Percentiles rank a stretch among this genome's conserved stretches.
phyloP scores from a whole-genome alignment of 1,140 invertebrate species.

The Schlechtendalia chinensis region DNA sequence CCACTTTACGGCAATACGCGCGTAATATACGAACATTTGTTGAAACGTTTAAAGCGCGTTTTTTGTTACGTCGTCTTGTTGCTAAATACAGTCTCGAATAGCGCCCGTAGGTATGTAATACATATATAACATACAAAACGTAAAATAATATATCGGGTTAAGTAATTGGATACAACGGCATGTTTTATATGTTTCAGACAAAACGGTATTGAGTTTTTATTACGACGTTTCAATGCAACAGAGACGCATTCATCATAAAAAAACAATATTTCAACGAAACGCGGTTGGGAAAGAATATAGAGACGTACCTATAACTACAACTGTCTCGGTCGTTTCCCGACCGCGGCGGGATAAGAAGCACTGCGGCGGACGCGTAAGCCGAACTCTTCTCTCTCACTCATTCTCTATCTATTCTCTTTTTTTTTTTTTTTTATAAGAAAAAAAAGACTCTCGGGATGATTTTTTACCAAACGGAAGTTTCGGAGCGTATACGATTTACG shows the following conservation, averaged over 20 bases:
- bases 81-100: too few species aligned
- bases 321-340: not conserved
- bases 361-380: not conserved
- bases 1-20: too few species aligned
- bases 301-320: not conserved
- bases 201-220: not conserved
- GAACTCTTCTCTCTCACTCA: not conserved
- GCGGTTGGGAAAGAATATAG: too few species aligned
- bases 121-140: too few species aligned
- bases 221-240: not conserved
- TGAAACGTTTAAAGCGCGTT: too few species aligned
- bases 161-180: not conserved
- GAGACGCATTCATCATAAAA: not conserved
- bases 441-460: not conserved
- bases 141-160: not conserved
- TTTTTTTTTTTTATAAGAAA: not conserved
- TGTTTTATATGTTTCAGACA: not conserved
- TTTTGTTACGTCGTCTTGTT: too few species aligned
- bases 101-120: too few species aligned
- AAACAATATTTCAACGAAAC: not conserved
- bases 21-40: too few species aligned
- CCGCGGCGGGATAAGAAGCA: not conserved
- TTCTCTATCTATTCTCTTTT: too few species aligned
- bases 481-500: not conserved
- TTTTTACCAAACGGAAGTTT: not conserved